Evolutionary conservation across 2,888 invertebrate genomes (phyloP), one percentile per base, ranked within the genome.

Genomic region (Uloborus plumipes): DNA sequence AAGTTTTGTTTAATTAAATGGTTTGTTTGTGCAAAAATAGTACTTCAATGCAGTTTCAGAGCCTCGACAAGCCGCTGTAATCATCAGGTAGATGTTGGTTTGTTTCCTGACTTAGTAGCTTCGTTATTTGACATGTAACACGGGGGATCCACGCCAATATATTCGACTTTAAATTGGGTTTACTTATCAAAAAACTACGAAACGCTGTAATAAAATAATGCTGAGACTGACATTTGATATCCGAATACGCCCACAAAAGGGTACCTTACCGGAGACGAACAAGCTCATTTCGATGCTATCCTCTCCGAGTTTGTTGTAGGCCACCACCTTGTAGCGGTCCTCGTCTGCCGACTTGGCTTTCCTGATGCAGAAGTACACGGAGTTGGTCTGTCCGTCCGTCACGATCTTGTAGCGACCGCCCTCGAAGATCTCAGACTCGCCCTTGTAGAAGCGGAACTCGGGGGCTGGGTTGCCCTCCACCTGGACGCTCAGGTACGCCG

Each of bases 261-360:
- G 39, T 14, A 39, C n/a, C 58, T 26, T 64, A 96, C 96, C 96
- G 87, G 98, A 98, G 82, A 99, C 98, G 89, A 96, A 98, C 86
- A 99, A 92, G 88, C 94, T 94, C 93, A 96, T 96, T 89, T 97
- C 97, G 80, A 97, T 97, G 0, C 95, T 93, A 90, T 99, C 99
- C 89, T 96, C 95, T 82, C 99, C 99, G 88, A 97, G 95, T 86
- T 94, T 93, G 89, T 99, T 98, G 88, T 94, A 94, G 86, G 99
- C 93, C 86, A 95, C 94, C 87, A 98, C 92, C 89, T 94, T 96
- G 91, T 98, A 99, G 90, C 94, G 95, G 70, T 96, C 97, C 90
- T 99, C 98, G 93, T 99, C 99, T 88, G 95, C 95, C 59, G 97
- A 95, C 89, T 98, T 97, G 86, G 96, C 93, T 91, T 99, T 99